These are phyloP conservation scores for Melopsittacus undulatus DNA, from an alignment of 2,797 vertebrate genomes.

Conservation along the genomic window DNA sequence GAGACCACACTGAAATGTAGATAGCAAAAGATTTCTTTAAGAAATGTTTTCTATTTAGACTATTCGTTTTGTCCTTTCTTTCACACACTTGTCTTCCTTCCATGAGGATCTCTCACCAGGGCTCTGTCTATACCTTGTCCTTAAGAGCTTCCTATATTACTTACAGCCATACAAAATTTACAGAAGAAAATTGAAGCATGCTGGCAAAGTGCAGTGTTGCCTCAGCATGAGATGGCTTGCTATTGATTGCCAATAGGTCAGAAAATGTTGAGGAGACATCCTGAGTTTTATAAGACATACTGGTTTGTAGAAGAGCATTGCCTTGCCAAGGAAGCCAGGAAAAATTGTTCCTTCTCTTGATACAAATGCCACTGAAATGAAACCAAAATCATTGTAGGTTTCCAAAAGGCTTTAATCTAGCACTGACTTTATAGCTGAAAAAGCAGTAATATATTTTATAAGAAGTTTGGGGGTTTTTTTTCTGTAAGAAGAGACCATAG, in stretches of 20 bases:
- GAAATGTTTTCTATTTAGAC: not conserved
- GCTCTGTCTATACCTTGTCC: not conserved
- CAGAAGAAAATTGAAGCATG: not conserved
- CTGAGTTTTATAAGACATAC: not conserved
- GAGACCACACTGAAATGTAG: conserved; percentile 63
- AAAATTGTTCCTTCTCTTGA: not conserved
- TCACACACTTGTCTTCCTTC: not conserved
- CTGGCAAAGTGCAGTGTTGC: not conserved
- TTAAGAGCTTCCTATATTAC: not conserved
- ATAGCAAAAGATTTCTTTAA: conserved; percentile 10
- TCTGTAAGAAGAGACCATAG: not conserved
- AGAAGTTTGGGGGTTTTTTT: not conserved
- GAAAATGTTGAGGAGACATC: not conserved
- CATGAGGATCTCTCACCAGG: not conserved
- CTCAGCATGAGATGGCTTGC: not conserved
- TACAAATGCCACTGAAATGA: not conserved
- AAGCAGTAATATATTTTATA: not conserved
- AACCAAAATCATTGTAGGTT: not conserved
- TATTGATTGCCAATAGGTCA: not conserved
- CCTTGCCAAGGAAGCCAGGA: not conserved
- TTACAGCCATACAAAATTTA: not conserved
- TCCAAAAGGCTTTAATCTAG: not conserved
- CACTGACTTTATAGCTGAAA: not conserved
- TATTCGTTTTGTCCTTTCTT: not conserved
- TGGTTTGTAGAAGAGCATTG: not conserved